Base-by-base conservation (phyloP, 1,140 invertebrate genomes). In the Leptopilina boulardi region DNA sequence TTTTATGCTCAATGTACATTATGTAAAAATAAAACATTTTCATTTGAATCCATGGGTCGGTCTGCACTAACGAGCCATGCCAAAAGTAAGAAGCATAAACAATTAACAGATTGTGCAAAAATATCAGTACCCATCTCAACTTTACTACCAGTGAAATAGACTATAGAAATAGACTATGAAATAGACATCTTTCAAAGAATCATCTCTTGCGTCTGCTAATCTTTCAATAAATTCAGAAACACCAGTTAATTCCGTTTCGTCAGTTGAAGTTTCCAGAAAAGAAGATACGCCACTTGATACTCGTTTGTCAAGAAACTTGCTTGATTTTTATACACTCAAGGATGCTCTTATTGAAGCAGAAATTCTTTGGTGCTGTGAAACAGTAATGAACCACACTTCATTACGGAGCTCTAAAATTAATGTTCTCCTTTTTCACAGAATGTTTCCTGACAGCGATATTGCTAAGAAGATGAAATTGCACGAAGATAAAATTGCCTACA, bases 381-480 rank as follows among this genome's bases (percentile, higher is more conserved):
- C 51, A 19, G 18, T 54, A 4, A 54, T 54, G n/a, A 54, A 54
- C 8, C 51, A 54, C 51, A 54, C n/a, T 19, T 54, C n/a, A 19
- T 54, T 54, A 21, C 44, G 38, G 15, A 21, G 8, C 42, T 15
- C 13, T 30, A 42, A 54, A 47, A 66, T n/a, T 34, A 30, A 56
- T 41, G 66, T 51, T 38, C 38, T 15, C 54, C 70, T 71, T 70
- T 77, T 78, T 66, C 76, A 54, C 21, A 26, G 47, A 47, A 77
- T 80, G 75, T 80, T 80, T 11, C 13, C 13, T 42, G 73, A 75
- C 38, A 74, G 75, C 18, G 13, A 70, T 8, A 73, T 77, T 59
- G 75, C 78, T 72, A 74, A 75, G 38, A 73, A 77, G 71, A 75
- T 80, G 47, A 15, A 75, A 34, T 38, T 77, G 19, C 72, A 75